These are phyloP conservation scores for Mythimna ferrago DNA, from an alignment of 2,888 invertebrate genomes.

Conservation along the genomic window DNA sequence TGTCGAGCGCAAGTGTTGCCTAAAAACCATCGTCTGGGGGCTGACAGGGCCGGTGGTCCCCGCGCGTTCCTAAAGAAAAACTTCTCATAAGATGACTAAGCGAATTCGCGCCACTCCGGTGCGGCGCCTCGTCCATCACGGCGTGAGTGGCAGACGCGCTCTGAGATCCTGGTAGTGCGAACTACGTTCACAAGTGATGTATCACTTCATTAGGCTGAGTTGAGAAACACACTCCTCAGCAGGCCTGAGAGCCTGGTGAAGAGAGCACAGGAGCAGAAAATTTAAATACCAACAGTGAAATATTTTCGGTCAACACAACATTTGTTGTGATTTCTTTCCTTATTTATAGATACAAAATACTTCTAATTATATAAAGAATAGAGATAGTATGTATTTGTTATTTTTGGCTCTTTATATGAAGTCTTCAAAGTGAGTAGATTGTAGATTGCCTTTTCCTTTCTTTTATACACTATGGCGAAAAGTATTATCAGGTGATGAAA, in stretches of 20 bases:
- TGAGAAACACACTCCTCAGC: slow-evolving; percentile 51
- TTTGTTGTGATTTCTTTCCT: slow-evolving; percentile 1
- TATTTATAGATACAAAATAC: neutral
- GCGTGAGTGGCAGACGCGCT: slow-evolving; percentile 51
- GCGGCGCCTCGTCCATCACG: slow-evolving; percentile 56
- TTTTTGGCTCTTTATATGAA: neutral
- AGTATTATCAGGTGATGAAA: neutral
- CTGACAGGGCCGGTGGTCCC: slow-evolving; percentile 60
- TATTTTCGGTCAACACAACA: neutral
- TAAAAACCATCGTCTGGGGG: slow-evolving; percentile 63
- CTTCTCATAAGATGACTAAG: slow-evolving; percentile 77
- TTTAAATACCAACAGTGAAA: slow-evolving; percentile 13
- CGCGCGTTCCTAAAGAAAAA: slow-evolving; percentile 67
- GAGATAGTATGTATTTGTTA: neutral
- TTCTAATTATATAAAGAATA: neutral
- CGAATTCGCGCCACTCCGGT: slow-evolving; percentile 62
- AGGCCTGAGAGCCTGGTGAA: slow-evolving; percentile 57
- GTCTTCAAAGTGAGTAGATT: neutral
- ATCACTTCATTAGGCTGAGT: slow-evolving; percentile 76
- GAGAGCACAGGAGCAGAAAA: slow-evolving; percentile 25
- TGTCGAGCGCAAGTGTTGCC: slow-evolving; percentile 53
- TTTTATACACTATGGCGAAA: neutral
- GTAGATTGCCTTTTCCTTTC: neutral
- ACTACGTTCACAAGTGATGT: slow-evolving; percentile 71
- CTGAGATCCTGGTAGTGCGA: slow-evolving; percentile 62